These are phyloP conservation scores for Megalops cyprinoides DNA, from an alignment of 2,797 vertebrate genomes.

Conservation along the genomic window DNA sequence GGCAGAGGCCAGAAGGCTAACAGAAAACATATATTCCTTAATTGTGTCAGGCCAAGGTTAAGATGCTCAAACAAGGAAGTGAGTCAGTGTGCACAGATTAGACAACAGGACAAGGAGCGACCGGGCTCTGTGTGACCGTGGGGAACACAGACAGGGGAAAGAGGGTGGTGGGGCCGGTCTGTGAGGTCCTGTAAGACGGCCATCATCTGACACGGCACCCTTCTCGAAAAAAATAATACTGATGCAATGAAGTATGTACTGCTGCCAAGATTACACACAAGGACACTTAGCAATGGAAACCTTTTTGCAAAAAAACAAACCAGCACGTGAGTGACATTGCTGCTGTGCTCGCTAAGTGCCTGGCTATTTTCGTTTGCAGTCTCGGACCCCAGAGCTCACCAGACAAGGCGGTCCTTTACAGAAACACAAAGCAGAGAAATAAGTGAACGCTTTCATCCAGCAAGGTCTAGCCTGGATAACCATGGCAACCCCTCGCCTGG, in stretches of 20 bases:
- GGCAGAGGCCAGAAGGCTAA: not conserved
- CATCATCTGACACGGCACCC: not conserved
- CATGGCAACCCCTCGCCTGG: conserved; percentile 47
- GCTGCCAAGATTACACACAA: not conserved
- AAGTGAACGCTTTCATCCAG: conserved; percentile 27
- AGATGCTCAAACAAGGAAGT: not conserved
- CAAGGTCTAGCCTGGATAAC: conserved; percentile 37
- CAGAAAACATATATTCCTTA: not conserved
- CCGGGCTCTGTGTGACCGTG: not conserved
- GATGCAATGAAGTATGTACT: not conserved
- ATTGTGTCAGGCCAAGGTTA: not conserved
- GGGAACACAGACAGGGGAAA: not conserved
- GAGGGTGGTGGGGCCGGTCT: no score
- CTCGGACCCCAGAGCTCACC: conserved; percentile 7
- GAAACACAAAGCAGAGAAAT: conserved; percentile 31
- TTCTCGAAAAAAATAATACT: not conserved
- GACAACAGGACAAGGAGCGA: no score
- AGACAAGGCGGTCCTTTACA: conserved; percentile 19
- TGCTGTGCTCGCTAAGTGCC: conserved; percentile 17
- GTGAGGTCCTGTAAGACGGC: not conserved
- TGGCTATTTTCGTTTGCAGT: conserved; percentile 20
- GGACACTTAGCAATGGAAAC: not conserved
- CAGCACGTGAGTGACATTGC: conserved; percentile 10
- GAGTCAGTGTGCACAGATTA: no score
- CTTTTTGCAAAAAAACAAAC: not conserved